phyloP scores from a whole-genome alignment of 2,113 vertebrate species.

The Ondatra zibethicus region DNA sequence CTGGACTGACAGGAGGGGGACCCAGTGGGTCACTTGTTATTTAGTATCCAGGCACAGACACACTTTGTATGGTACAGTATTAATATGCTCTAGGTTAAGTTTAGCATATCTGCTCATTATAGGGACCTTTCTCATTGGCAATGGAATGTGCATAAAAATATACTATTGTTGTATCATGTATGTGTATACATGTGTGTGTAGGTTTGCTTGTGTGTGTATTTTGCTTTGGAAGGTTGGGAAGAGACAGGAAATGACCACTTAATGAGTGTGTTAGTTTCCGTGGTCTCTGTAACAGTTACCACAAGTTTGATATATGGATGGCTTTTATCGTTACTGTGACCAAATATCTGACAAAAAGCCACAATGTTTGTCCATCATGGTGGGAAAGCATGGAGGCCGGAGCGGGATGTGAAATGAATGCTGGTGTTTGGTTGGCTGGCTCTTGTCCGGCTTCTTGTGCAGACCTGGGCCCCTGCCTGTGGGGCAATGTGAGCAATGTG shows the following conservation, averaged over 20 bases:
- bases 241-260: not conserved
- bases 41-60: not conserved
- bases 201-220: not conserved
- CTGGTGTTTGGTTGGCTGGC: not conserved
- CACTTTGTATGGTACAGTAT: not conserved
- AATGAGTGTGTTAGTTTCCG: not conserved
- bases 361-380: not conserved
- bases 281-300: not conserved
- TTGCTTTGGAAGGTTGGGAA: not conserved
- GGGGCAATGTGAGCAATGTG: not conserved
- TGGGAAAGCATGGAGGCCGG: not conserved
- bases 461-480: not conserved
- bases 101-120: not conserved
- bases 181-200: not conserved
- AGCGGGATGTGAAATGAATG: not conserved
- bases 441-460: not conserved
- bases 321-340: not conserved
- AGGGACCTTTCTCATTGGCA: not conserved
- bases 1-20: slow-evolving; percentile 28
- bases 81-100: not conserved
- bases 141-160: not conserved
- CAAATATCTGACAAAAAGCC: not conserved
- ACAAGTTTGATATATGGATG: not conserved
- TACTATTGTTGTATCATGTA: not conserved
- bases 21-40: slow-evolving; percentile 45